A percentile compares a stretch with the other conserved stretches of the same genome.
Evolutionary conservation across 2,113 vertebrate species (phyloP).

Genomic region (Apistogramma diplotaenia): DNA sequence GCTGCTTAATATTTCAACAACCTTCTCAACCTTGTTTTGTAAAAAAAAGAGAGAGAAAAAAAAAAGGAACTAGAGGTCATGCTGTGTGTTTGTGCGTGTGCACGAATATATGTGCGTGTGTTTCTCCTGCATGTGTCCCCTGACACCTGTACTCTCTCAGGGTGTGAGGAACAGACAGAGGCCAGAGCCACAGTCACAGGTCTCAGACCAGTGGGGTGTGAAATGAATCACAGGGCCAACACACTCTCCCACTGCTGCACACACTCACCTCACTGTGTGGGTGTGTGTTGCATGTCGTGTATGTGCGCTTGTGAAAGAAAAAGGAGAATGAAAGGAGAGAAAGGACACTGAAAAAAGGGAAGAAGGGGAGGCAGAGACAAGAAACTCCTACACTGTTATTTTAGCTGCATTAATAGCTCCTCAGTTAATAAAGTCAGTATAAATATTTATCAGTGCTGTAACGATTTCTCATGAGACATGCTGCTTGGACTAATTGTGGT

Average conservation of each 20-base stretch:
- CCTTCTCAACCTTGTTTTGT: conserved; percentile 31
- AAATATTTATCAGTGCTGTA: conserved; percentile 34
- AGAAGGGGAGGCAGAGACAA: not conserved
- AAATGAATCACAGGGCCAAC: conserved; percentile 69
- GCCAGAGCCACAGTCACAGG: conserved; percentile 71
- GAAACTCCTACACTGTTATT: conserved; percentile 1
- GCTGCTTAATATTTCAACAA: conserved; percentile 59
- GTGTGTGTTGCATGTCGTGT: not conserved
- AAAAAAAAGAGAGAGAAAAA: not conserved
- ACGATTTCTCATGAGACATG: not conserved
- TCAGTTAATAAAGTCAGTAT: conserved; percentile 24
- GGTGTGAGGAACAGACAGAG: conserved; percentile 66
- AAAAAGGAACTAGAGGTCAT: conserved; percentile 53
- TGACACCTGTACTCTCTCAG: conserved; percentile 67
- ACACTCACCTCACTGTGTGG: conserved; percentile 8
- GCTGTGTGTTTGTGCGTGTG: conserved; percentile 12
- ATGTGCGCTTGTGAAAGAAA: not conserved
- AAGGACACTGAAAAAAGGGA: conserved; percentile 13
- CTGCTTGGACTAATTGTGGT: not conserved
- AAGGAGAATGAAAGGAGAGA: not conserved
- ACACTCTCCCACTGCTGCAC: conserved; percentile 33
- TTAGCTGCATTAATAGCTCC: not conserved
- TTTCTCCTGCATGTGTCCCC: conserved; percentile 51
- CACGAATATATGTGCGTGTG: conserved; percentile 6
- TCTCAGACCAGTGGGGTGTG: conserved; percentile 77